These are phyloP conservation scores for Diabrotica balteata DNA, from an alignment of 2,888 invertebrate genomes.

Conservation along the genomic window DNA sequence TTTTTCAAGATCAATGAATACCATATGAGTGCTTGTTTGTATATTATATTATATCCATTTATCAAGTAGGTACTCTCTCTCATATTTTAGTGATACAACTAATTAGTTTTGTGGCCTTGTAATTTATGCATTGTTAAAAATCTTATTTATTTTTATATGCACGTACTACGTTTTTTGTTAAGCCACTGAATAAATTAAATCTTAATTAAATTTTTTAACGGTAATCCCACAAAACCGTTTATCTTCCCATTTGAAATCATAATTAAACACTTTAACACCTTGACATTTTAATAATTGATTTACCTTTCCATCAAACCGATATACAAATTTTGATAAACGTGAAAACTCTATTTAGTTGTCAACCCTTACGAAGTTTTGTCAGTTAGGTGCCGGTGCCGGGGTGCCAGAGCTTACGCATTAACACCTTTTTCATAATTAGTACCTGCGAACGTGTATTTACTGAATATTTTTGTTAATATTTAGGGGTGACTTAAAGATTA, in stretches of 20 bases:
- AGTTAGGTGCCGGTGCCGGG: constrained; percentile 15
- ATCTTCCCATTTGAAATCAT: background rate
- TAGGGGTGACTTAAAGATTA: constrained; percentile 14
- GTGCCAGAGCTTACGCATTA: constrained; percentile 25
- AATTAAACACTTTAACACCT: constrained; percentile 7
- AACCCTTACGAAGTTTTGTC: constrained; percentile 23
- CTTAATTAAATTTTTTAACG: background rate
- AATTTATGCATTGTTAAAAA: too few relatives aligned
- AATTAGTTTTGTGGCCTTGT: too few relatives aligned
- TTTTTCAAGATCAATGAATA: too few relatives aligned
- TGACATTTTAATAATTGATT: constrained; percentile 21
- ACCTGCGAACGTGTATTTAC: constrained; percentile 24
- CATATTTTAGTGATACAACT: too few relatives aligned
- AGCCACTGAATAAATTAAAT: too few relatives aligned
- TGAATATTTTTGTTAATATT: constrained; percentile 10
- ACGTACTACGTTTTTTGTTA: too few relatives aligned
- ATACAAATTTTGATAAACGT: constrained; percentile 27
- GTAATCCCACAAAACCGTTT: background rate
- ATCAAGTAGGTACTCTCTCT: too few relatives aligned
- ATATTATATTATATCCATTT: too few relatives aligned
- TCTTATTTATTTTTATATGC: too few relatives aligned
- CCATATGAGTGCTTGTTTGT: too few relatives aligned
- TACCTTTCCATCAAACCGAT: constrained; percentile 23
- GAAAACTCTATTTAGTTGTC: constrained; percentile 27
- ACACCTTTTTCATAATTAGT: constrained; percentile 28